A percentile compares a stretch with the other conserved stretches of the same genome.
These are phyloP conservation scores for Dolichopus griseipennis DNA, from an alignment of 2,888 invertebrate genomes.

Conservation along the genomic window DNA sequence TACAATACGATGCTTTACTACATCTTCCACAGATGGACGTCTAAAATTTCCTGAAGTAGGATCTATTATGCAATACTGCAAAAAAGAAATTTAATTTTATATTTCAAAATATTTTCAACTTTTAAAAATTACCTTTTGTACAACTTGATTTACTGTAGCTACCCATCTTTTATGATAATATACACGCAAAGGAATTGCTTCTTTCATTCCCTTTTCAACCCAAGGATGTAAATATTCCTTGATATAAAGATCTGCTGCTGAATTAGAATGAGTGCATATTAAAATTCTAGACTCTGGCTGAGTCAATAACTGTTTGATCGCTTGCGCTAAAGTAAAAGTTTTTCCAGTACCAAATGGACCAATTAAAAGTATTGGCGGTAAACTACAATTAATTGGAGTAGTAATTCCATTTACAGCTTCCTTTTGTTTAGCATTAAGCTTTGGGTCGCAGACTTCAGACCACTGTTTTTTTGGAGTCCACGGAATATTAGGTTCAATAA, in stretches of 20 bases:
- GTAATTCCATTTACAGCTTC: constrained; percentile 72
- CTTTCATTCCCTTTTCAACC: constrained; percentile 57
- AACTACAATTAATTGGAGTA: constrained; percentile 50
- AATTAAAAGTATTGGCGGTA: constrained; percentile 65
- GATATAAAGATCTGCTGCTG: constrained; percentile 76
- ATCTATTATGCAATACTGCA: constrained; percentile 65
- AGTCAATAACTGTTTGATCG: constrained; percentile 57
- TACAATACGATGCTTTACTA: constrained; percentile 60
- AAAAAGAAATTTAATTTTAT: constrained; percentile 23
- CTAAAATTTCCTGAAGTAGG: constrained; percentile 52
- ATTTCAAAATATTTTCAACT: not conserved
- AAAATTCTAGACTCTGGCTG: constrained; percentile 60
- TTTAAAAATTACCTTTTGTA: constrained; percentile 49
- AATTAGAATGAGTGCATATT: constrained; percentile 80
- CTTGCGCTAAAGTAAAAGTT: constrained; percentile 71
- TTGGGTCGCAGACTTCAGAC: constrained; percentile 53
- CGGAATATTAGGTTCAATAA: constrained; percentile 54
- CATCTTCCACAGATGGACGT: constrained; percentile 61
- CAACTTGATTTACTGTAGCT: constrained; percentile 62
- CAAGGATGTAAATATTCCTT: constrained; percentile 73
- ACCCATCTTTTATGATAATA: constrained; percentile 73
- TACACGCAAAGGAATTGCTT: constrained; percentile 63
- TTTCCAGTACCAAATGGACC: constrained; percentile 84
- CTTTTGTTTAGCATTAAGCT: constrained; percentile 66
- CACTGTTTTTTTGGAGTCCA: constrained; percentile 63